Base-by-base conservation (phyloP, 2,797 vertebrate genomes). In the Chlorospingus flavigularis region DNA sequence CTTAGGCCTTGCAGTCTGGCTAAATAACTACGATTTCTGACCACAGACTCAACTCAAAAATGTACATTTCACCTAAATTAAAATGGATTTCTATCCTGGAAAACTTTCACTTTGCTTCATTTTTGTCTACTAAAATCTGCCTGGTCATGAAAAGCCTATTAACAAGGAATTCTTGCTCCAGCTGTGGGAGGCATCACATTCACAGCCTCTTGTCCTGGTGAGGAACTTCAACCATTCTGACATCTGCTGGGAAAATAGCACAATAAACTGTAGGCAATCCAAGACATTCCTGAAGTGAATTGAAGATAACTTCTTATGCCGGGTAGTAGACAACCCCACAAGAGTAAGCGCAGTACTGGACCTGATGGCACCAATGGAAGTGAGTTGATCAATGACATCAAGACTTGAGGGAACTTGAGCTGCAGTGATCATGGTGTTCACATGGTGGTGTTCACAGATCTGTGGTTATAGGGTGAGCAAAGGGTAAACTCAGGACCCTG, bases 51-150 rank as follows among this genome's bases (percentile, higher is more conserved):
- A n/a, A n/a, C n/a, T n/a, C n/a, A n/a, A n/a, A n/a, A n/a, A n/a
- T n/a, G n/a, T n/a, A n/a, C n/a, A n/a, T n/a, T n/a, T n/a, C n/a
- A n/a, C n/a, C n/a, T n/a, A n/a, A n/a, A n/a, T n/a, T n/a, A n/a
- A n/a, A n/a, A n/a, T n/a, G n/a, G n/a, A n/a, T n/a, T n/a, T n/a
- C n/a, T n/a, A n/a, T n/a, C n/a, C n/a, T n/a, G n/a, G n/a, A n/a
- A n/a, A n/a, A n/a, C n/a, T n/a, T n/a, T n/a, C n/a, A n/a, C n/a
- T n/a, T n/a, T n/a, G n/a, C n/a, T n/a, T n/a, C n/a, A n/a, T n/a
- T n/a, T n/a, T n/a, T 24, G 30, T 40, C 50, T 40, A 11, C 19
- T 48, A 47, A 33, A 40, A 28, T 5, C 7, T 0, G 0, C 9
- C 28, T 72, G 23, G 42, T 58, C 51, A 45, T 5, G 13, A 37